Conservation (phyloP, 2,797 vertebrate species). For the Megalops cyprinoides region DNA sequence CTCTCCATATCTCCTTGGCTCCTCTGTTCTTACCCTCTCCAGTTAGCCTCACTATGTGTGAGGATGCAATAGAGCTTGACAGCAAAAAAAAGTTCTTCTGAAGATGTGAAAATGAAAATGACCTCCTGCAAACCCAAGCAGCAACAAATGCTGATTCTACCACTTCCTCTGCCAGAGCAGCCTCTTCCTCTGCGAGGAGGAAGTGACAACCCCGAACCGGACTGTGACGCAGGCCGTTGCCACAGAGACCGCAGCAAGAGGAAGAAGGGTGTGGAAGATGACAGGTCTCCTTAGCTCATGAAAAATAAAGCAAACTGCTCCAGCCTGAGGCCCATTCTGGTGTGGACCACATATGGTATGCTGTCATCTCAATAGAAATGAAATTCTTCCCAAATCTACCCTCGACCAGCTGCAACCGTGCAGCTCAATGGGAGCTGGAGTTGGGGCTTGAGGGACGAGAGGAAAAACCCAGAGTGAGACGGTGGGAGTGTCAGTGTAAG, state of each 20-base stretch:
- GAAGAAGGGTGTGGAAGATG: constrained; percentile 47
- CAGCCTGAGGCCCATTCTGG: too few species aligned
- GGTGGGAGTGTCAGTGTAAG: neutral
- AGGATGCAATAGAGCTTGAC: neutral
- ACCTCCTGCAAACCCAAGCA: neutral
- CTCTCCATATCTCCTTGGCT: neutral
- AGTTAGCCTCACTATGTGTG: neutral
- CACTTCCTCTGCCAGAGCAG: constrained; percentile 30
- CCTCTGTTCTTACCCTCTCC: neutral
- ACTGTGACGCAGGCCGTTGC: constrained; percentile 51
- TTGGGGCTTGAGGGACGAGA: too few species aligned
- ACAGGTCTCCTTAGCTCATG: too few species aligned
- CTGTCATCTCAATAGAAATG: too few species aligned
- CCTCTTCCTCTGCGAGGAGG: constrained; percentile 26
- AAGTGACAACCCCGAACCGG: constrained; percentile 46
- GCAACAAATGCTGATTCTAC: neutral
- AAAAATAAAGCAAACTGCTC: too few species aligned
- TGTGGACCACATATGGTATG: too few species aligned
- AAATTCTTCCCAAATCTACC: too few species aligned
- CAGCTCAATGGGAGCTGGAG: too few species aligned
- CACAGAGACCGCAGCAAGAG: constrained; percentile 40
- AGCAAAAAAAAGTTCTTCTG: neutral
- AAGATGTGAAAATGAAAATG: neutral
- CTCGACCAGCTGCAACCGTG: too few species aligned
- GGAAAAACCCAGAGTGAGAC: constrained; percentile 30